Evolutionary conservation across 2,888 invertebrate genomes (phyloP), one percentile per base, ranked within the genome.

Genomic region (Rugalucina vietnamica): DNA sequence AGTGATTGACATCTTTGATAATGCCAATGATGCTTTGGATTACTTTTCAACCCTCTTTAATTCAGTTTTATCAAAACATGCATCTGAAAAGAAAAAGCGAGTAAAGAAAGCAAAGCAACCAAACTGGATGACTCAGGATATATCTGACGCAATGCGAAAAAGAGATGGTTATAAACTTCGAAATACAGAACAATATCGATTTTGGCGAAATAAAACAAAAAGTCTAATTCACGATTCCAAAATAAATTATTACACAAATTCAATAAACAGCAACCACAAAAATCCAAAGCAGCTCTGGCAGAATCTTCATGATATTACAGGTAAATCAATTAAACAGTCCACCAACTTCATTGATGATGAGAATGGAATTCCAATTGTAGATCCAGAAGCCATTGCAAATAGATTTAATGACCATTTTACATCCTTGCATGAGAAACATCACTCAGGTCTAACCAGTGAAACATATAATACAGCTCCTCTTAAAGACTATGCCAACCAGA

Each of bases 1-100:
- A 54, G n/a, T 54, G n/a, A 54, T 54, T 8, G 54, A 54, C n/a
- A 54, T 54, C 14, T 54, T 54, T 54, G 54, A 54, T 54, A 21
- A 54, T 54, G 54, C 54, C 54, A 60, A n/a, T 54, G 54, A 54
- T 54, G 54, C 54, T n/a, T 54, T 54, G 54, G 54, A 54, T 54
- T 54, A 54, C 54, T 54, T 54, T 54, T 54, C 54, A 14, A 21
- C 14, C n/a, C 14, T 54, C 8, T 54, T 54, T 21, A 21, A 4
- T 21, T 54, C 54, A 54, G 54, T n/a, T n/a, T n/a, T n/a, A n/a
- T n/a, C n/a, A n/a, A n/a, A n/a, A n/a, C n/a, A n/a, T n/a, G n/a
- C n/a, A n/a, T n/a, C n/a, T n/a, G n/a, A n/a, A n/a, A n/a, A n/a
- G n/a, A n/a, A n/a, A n/a, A n/a, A n/a, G n/a, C n/a, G n/a, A n/a